These are phyloP conservation scores for Pseudachorutes palmiensis DNA, from an alignment of 1,140 invertebrate genomes.

Conservation along the genomic window DNA sequence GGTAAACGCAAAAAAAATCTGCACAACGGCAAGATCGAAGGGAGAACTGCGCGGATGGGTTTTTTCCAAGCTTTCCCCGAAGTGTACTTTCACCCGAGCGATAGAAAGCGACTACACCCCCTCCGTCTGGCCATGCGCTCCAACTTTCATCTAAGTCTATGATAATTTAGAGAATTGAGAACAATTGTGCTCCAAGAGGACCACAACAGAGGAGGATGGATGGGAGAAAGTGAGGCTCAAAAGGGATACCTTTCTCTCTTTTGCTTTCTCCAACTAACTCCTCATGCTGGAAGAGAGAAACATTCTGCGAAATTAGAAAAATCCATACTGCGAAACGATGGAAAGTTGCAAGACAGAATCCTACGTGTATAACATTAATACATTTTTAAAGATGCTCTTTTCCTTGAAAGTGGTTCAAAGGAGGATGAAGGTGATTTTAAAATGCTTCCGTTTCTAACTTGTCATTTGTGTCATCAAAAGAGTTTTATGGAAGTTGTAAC, in stretches of 20 bases:
- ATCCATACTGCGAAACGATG: neutral
- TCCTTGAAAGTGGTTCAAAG: too few species aligned
- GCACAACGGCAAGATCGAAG: neutral
- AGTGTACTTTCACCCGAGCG: neutral
- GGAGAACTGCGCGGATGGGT: neutral
- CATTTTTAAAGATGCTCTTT: too few species aligned
- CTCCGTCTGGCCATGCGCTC: neutral
- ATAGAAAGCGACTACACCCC: neutral
- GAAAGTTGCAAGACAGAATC: too few species aligned
- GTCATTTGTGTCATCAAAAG: too few species aligned
- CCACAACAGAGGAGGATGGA: too few species aligned
- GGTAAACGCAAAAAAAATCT: neutral
- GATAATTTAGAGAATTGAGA: neutral
- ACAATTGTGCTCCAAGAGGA: neutral
- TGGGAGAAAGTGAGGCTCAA: neutral
- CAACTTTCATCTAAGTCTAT: neutral
- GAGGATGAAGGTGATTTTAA: too few species aligned
- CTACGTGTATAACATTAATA: too few species aligned
- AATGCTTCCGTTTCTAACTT: too few species aligned
- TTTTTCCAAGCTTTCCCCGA: neutral
- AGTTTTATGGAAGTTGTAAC: too few species aligned
- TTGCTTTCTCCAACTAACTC: neutral
- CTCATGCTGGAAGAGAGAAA: neutral
- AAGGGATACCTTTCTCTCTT: too few species aligned
- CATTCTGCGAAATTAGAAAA: neutral